Percentiles rank a stretch among this genome's conserved stretches.
phyloP scores from a whole-genome alignment of 1,140 invertebrate species.

The Halotydeus destructor region DNA sequence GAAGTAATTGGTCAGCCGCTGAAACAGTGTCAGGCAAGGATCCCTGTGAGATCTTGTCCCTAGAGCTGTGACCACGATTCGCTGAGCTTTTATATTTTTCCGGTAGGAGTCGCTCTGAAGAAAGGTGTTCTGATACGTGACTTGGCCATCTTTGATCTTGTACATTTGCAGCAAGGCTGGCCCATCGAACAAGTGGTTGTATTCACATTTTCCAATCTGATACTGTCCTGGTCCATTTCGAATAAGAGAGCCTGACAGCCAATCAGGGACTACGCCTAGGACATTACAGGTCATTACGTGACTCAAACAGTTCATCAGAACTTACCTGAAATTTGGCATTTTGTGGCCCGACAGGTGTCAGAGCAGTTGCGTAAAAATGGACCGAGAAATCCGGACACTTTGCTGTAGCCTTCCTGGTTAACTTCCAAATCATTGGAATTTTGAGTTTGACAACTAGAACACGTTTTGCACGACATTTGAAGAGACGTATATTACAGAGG shows the following conservation, averaged over 20 bases:
- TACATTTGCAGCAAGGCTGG: slow-evolving; percentile 24
- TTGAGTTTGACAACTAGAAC: too few species aligned
- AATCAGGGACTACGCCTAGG: slow-evolving; percentile 27
- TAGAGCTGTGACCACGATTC: slow-evolving; percentile 26
- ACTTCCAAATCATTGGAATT: too few species aligned
- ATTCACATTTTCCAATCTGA: slow-evolving; percentile 23
- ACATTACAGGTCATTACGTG: too few species aligned
- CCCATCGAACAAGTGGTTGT: slow-evolving; percentile 26
- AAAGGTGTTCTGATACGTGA: slow-evolving; percentile 21
- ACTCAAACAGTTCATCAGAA: too few species aligned
- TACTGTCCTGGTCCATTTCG: slow-evolving; percentile 31
- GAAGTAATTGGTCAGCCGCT: slow-evolving; percentile 16
- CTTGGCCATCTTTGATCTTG: slow-evolving; percentile 19
- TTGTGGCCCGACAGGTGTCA: too few species aligned
- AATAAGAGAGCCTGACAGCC: slow-evolving; percentile 28
- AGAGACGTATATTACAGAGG: too few species aligned
- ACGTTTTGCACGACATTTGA: too few species aligned
- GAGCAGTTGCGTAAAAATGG: too few species aligned
- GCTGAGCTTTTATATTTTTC: slow-evolving; percentile 19
- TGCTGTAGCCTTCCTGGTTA: too few species aligned
- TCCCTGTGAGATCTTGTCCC: slow-evolving; percentile 26
- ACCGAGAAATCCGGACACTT: too few species aligned
- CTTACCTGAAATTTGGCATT: too few species aligned
- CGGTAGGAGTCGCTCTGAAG: slow-evolving; percentile 25
- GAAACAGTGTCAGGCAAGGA: slow-evolving; percentile 25